phyloP scores from a whole-genome alignment of 2,113 vertebrate species.

The Myrmophylax atrothorax region DNA sequence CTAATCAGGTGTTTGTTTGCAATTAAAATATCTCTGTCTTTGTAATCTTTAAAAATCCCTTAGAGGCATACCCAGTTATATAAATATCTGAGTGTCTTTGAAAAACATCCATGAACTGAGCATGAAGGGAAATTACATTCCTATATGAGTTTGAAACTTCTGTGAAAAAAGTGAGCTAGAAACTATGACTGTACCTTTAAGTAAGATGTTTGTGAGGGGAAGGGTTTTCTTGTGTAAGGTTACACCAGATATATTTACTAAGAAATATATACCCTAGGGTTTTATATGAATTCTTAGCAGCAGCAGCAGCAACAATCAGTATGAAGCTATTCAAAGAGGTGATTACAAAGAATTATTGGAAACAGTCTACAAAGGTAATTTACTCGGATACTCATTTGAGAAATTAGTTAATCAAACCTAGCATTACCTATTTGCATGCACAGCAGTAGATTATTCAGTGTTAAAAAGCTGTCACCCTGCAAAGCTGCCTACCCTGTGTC shows the following conservation, averaged over 20 bases:
- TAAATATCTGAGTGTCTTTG: not conserved
- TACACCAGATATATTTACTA: not conserved
- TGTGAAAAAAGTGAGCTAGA: not conserved
- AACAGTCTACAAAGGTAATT: slow-evolving; percentile 38
- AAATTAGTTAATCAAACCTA: slow-evolving; percentile 55
- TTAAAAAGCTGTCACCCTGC: slow-evolving; percentile 14
- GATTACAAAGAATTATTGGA: slow-evolving; percentile 10
- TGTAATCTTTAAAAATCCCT: not conserved
- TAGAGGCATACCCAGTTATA: not conserved
- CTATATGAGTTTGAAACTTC: not conserved
- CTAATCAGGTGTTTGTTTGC: not conserved
- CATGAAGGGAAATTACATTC: not conserved
- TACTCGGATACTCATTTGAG: slow-evolving; percentile 28
- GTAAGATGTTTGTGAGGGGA: not conserved
- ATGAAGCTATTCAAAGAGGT: not conserved
- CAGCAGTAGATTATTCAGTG: slow-evolving; percentile 21
- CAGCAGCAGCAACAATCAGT: not conserved
- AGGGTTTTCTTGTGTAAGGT: not conserved
- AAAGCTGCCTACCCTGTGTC: not conserved
- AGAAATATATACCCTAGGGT: not conserved
- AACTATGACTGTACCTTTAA: not conserved
- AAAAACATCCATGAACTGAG: not conserved
- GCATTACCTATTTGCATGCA: slow-evolving; percentile 11
- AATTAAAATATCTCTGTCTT: not conserved
- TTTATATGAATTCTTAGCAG: not conserved